Base-by-base conservation (phyloP, 2,888 invertebrate species). In the Andrena minutula region DNA sequence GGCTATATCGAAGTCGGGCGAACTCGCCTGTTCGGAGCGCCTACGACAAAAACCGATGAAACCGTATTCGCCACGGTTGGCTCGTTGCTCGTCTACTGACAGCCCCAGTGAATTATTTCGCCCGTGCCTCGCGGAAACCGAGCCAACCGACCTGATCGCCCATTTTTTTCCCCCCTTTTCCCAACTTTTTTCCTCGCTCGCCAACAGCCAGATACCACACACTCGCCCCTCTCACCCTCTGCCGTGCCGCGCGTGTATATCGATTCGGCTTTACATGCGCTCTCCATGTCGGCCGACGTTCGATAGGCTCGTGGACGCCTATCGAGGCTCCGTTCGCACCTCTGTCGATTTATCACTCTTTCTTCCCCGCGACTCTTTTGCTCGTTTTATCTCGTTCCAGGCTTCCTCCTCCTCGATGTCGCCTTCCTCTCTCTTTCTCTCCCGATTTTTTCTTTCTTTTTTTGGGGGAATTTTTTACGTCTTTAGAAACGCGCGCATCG, bases 221-320 rank as follows among this genome's bases (percentile, higher is more conserved):
- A 35, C 28, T 20, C 20, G n/a, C 1, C 26, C 20, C 49, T 61
- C 61, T 41, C 70, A 58, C 71, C 12, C 4, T 10, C 60, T 20
- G 23, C 61, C 56, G 1, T 41, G 4, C 65, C 5, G 30, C 64
- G 26, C 28, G n/a, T 28, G 28, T 78, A 10, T 73, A 76, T 80
- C 85, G 83, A 84, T 80, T 86, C 65, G 76, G 75, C 66, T 71
- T 87, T 74, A 76, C 77, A 41, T 58, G 78, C 78, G 69, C 70
- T 58, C 64, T 61, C 20, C 73, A 61, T 63, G 72, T 80, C 64
- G 64, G 60, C 53, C 74, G 76, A 81, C 61, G 75, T 76, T 79
- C 84, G 76, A 85, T 74, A 71, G 53, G 56, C 26, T 16, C 41
- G 75, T 61, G 47, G 65, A 53, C 51, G 51, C 49, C 74, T 28